Conservation (phyloP, 2,797 vertebrate genomes). For the Pogoniulus pusillus region DNA sequence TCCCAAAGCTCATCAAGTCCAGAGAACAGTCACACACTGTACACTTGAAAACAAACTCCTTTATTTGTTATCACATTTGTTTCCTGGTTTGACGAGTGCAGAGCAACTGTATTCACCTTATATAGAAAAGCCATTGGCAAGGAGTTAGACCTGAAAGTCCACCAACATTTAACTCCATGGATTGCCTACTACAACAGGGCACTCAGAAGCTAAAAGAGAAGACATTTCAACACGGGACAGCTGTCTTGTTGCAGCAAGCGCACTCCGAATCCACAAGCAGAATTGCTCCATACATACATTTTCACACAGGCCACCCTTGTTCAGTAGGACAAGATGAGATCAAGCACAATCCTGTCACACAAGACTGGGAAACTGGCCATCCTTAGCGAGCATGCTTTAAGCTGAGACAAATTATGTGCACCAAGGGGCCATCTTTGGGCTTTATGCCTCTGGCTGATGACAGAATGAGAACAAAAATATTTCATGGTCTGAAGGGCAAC, state of each 20-base stretch:
- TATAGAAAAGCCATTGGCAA: conserved; percentile 1
- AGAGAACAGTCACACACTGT: not conserved
- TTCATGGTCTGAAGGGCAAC: not conserved
- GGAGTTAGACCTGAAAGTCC: conserved; percentile 4
- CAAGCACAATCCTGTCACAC: not conserved
- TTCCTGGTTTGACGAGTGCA: conserved; percentile 37
- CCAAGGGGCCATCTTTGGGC: not conserved
- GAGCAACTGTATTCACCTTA: conserved; percentile 37
- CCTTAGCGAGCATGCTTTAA: not conserved
- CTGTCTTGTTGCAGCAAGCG: conserved; percentile 6
- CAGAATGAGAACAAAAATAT: not conserved
- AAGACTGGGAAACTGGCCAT: not conserved
- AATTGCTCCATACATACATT: not conserved
- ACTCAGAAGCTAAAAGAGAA: not conserved
- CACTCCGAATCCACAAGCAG: not conserved
- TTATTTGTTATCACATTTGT: conserved; percentile 49
- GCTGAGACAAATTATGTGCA: not conserved
- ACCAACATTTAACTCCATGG: not conserved
- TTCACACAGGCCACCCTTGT: not conserved
- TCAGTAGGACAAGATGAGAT: not conserved
- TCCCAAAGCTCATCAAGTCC: not conserved
- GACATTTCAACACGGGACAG: conserved; percentile 1
- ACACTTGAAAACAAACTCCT: not conserved
- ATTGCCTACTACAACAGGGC: not conserved
- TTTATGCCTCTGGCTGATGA: not conserved